Evolutionary conservation across 2,797 vertebrate species (phyloP), one percentile per base, ranked within the genome.

Genomic region (Danionella dracula): DNA sequence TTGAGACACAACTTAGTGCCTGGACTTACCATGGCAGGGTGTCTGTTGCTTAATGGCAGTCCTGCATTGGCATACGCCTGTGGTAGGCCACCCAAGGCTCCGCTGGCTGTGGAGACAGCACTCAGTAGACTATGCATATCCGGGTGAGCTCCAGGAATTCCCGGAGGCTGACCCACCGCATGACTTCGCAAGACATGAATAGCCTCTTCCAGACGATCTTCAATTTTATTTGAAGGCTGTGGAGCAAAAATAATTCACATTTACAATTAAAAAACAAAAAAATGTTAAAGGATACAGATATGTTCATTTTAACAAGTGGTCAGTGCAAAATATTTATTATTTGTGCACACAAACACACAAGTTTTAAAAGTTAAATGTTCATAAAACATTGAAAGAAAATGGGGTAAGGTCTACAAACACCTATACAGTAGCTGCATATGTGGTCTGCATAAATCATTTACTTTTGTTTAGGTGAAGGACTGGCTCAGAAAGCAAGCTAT

Each of bases 161-260:
- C 82, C 0, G 91, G 85, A 0, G 89, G 88, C 40, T 95, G 90
- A 54, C 96, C 94, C 82, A 97, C 95, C 0, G 95, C 96, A 0
- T 99, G 95, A 78, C 86, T 98, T 61, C 95, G 92, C 70, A 98
- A 86, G 62, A 99, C 97, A 0, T 97, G 94, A 74, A 99, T 99
- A 64, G 96, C 97, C 85, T 98, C 96, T 8, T 98, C 97, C 84
- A 99, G 87, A 75, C 90, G 93, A 77, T 99, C 97, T 77, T 99
- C 96, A 90, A 99, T 90, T 88, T 98, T 99, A 87, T 88, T 97
- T 84, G 97, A n/a, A n/a, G n/a, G 95, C 90, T 93, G 72, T 38
- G 66, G 1, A 37, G 23, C 23, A 27, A 27, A 27, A 27, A 27
- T 27, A 27, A 6, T 27, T 27, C 23, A 27, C 6, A 3, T 27